Evolutionary conservation across 2,888 invertebrate genomes (phyloP).

Genomic region (Lamellibrachia satsuma): DNA sequence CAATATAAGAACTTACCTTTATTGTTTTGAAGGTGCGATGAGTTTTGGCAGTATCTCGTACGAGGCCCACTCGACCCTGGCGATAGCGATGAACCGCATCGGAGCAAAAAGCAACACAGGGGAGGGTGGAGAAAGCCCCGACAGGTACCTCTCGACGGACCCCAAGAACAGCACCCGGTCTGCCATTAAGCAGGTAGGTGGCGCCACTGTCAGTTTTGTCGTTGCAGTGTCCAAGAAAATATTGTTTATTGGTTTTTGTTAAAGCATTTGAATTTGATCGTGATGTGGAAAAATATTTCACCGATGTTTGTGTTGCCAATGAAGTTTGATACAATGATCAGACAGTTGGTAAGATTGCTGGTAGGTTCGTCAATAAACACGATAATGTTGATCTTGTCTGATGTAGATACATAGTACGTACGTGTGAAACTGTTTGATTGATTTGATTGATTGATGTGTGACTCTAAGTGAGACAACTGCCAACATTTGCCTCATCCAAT

Average conservation of each 20-base stretch:
- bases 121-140: slow-evolving; percentile 84
- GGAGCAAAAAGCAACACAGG: slow-evolving; percentile 99
- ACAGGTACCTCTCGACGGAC: slow-evolving; percentile 81
- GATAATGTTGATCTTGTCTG: no score
- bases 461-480: no score
- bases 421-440: no score
- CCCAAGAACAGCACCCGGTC: slow-evolving; percentile 85
- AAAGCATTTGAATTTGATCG: not conserved
- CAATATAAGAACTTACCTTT: not conserved
- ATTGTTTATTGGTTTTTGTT: no score
- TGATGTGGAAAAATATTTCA: not conserved
- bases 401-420: no score
- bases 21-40: slow-evolving; percentile 81
- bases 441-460: no score
- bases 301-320: not conserved
- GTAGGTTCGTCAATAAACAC: not conserved
- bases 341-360: not conserved
- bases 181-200: slow-evolving; percentile 86
- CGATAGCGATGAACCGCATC: slow-evolving; percentile 96
- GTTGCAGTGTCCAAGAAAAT: slow-evolving; percentile 38
- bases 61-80: slow-evolving; percentile 94
- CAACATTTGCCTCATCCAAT: no score
- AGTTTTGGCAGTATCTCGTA: slow-evolving; percentile 96
- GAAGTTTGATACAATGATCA: not conserved
- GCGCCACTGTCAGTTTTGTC: not conserved